Percentiles rank a stretch among this genome's conserved stretches.
Evolutionary conservation across 2,797 vertebrate species (phyloP).

Genomic region (Cercopithecus mitis): DNA sequence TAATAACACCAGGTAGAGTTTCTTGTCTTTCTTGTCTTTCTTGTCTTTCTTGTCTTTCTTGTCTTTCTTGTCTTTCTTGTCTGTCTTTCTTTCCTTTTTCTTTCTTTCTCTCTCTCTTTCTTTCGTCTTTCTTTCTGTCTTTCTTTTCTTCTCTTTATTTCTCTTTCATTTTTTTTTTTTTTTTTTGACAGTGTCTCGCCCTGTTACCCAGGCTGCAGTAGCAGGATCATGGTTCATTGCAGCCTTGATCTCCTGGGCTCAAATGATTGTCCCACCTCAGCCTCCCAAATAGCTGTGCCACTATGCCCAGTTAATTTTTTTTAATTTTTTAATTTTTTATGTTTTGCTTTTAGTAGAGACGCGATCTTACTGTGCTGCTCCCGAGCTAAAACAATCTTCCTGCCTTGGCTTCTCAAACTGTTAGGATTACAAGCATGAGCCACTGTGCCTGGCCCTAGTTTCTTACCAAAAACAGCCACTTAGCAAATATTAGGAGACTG

Average conservation of each 20-base stretch:
- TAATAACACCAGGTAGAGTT: neutral
- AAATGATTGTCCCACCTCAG: too few relatives aligned
- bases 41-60: too few relatives aligned
- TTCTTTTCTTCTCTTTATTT: too few relatives aligned
- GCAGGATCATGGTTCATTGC: too few relatives aligned
- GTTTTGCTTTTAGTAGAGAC: neutral
- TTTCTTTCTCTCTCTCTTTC: fast-evolving
- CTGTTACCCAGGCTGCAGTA: too few relatives aligned
- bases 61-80: too few relatives aligned
- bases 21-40: fast-evolving
- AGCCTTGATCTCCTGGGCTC: too few relatives aligned
- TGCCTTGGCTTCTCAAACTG: neutral
- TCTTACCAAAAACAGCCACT: neutral
- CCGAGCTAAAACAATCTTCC: neutral
- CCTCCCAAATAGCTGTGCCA: too few relatives aligned
- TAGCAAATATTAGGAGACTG: neutral
- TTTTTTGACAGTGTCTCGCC: too few relatives aligned
- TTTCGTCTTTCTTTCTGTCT: too few relatives aligned
- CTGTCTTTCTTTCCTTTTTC: too few relatives aligned
- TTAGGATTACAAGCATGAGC: neutral
- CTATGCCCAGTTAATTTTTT: neutral
- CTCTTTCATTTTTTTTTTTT: too few relatives aligned
- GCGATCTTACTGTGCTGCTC: neutral
- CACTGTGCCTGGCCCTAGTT: neutral
- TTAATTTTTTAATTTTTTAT: fast-evolving